Percentiles rank a stretch among this genome's conserved stretches.
Conservation (phyloP, 1,140 invertebrate species). For the Cydia splendana region DNA sequence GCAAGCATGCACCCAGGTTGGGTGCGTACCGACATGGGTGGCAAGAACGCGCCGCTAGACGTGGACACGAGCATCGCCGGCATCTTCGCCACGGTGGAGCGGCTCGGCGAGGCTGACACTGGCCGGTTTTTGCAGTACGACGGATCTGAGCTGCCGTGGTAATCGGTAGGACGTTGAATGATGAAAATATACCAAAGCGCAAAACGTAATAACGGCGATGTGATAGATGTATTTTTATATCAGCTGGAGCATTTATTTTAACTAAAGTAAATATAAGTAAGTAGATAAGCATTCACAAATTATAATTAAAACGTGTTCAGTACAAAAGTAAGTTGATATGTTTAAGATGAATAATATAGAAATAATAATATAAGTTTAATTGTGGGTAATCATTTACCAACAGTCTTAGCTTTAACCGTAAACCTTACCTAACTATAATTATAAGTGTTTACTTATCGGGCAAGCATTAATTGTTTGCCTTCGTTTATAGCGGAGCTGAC, state of each 20-base stretch:
- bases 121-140: constrained; percentile 90
- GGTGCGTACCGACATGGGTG: constrained; percentile 95
- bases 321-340: background rate
- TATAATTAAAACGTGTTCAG: background rate
- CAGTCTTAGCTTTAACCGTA: constrained; percentile 1
- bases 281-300: no score
- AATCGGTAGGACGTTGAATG: constrained; percentile 44
- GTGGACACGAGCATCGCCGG: constrained; percentile 82
- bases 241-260: no score
- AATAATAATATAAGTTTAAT: background rate
- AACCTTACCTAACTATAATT: no score
- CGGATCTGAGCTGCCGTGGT: constrained; percentile 88
- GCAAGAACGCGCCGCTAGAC: constrained; percentile 86
- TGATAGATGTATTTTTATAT: background rate
- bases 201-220: background rate
- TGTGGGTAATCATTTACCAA: background rate
- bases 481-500: no score
- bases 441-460: no score
- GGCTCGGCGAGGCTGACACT: constrained; percentile 83
- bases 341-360: no score
- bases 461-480: no score
- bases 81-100: constrained; percentile 84
- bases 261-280: no score
- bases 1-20: constrained; percentile 92
- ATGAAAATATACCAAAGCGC: background rate